phyloP scores from a whole-genome alignment of 2,797 vertebrate species.

The Leptodactylus fallax region DNA sequence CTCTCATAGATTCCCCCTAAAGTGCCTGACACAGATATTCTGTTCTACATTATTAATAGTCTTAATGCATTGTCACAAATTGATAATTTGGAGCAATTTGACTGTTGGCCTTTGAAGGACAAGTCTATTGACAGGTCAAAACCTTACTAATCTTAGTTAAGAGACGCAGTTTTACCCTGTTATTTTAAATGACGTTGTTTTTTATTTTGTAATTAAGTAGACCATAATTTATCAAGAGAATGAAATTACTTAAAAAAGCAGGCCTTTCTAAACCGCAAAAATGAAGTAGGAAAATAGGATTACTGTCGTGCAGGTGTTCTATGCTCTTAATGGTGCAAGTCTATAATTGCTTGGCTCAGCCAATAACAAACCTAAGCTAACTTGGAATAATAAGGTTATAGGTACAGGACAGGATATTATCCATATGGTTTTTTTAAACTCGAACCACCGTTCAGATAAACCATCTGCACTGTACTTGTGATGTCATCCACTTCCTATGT shows the following conservation, averaged over 20 bases:
- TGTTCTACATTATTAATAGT: no score
- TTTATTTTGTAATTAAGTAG: not conserved
- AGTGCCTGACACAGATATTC: no score
- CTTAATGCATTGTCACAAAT: no score
- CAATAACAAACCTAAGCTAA: constrained; percentile 6
- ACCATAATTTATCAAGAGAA: not conserved
- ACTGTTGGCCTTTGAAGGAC: no score
- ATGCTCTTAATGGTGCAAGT: constrained; percentile 36
- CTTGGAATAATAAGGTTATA: constrained; percentile 46
- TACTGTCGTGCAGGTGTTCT: not conserved
- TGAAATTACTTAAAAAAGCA: not conserved
- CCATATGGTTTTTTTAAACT: no score
- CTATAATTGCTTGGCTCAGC: not conserved
- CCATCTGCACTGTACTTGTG: no score
- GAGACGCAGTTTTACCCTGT: not conserved
- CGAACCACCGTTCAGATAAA: no score
- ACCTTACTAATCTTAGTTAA: no score
- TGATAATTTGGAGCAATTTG: no score
- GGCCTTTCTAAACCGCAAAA: not conserved
- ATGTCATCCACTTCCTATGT: no score
- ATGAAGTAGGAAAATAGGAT: constrained; percentile 22
- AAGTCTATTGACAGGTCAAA: no score
- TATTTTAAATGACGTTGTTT: not conserved
- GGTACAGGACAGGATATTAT: constrained; percentile 6
- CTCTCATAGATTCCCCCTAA: no score